These are phyloP conservation scores for Cheilosia impressa DNA, from an alignment of 2,888 invertebrate genomes.

Conservation along the genomic window DNA sequence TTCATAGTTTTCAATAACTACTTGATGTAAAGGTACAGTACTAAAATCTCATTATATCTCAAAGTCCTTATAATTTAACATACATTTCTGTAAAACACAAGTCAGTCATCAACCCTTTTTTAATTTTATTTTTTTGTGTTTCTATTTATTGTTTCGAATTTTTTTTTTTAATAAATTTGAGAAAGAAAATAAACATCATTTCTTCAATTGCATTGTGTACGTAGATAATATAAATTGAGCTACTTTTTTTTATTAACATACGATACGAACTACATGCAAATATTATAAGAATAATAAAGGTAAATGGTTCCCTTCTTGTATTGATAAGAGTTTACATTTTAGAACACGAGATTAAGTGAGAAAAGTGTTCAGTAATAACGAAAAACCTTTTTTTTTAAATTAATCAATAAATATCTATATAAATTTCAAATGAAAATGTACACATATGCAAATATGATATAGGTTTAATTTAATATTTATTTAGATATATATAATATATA, in stretches of 20 bases:
- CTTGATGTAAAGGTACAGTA: conserved; percentile 50
- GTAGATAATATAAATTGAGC: conserved; percentile 62
- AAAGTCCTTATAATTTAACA: conserved; percentile 56
- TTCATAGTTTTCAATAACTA: conserved; percentile 38
- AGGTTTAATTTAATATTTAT: conserved; percentile 5
- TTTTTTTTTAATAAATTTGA: conserved; percentile 15
- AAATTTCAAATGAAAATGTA: conserved; percentile 40
- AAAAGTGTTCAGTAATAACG: conserved; percentile 16
- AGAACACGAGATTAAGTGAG: conserved; percentile 7
- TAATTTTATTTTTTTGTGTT: conserved; percentile 22
- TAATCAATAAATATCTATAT: conserved; percentile 30
- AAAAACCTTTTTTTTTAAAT: conserved; percentile 5
- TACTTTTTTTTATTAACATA: conserved; percentile 60
- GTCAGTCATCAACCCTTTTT: conserved; percentile 58
- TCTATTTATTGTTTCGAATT: conserved; percentile 29
- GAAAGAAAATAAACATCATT: conserved; percentile 28
- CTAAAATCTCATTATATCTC: conserved; percentile 54
- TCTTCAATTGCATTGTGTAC: conserved; percentile 22
- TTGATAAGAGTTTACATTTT: conserved; percentile 25
- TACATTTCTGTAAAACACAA: conserved; percentile 61
- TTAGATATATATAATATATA: background rate
- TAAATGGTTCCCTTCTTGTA: conserved; percentile 2
- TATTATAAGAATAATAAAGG: conserved; percentile 4
- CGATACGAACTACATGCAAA: conserved; percentile 39
- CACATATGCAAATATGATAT: conserved; percentile 17